These are phyloP conservation scores for Portevinia maculata DNA, from an alignment of 2,888 invertebrate genomes.

Conservation along the genomic window DNA sequence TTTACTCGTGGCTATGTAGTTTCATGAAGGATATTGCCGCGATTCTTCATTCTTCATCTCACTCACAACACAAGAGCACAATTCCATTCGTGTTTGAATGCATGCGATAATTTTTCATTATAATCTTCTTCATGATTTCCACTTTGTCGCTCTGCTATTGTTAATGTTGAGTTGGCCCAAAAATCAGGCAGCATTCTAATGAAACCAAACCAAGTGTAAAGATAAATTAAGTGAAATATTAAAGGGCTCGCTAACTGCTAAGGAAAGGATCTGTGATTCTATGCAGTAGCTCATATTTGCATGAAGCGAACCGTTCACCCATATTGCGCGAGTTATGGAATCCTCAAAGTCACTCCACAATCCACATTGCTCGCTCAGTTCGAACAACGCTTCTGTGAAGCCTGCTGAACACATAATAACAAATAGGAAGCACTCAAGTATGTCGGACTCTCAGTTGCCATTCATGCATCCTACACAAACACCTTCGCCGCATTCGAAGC, in stretches of 20 bases:
- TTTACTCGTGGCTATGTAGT: not conserved
- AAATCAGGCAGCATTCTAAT: constrained; percentile 57
- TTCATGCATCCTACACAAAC: constrained; percentile 67
- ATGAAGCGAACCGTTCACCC: constrained; percentile 55
- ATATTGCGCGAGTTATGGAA: constrained; percentile 4
- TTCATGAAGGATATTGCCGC: constrained; percentile 57
- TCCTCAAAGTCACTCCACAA: constrained; percentile 45
- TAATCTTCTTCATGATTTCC: constrained; percentile 58
- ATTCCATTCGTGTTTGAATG: constrained; percentile 50
- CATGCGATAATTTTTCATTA: constrained; percentile 68
- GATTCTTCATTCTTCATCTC: constrained; percentile 21
- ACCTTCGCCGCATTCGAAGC: constrained; percentile 63
- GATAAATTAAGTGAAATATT: constrained; percentile 70
- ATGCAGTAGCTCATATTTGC: constrained; percentile 56
- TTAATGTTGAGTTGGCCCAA: constrained; percentile 45
- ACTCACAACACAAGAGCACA: not conserved
- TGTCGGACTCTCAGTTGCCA: constrained; percentile 62
- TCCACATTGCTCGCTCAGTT: constrained; percentile 1
- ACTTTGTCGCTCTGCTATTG: constrained; percentile 59
- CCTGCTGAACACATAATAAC: constrained; percentile 63
- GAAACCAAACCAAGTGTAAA: constrained; percentile 64
- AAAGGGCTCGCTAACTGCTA: constrained; percentile 47
- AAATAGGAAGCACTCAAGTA: constrained; percentile 70
- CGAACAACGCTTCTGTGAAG: constrained; percentile 43
- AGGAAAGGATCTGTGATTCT: constrained; percentile 21